A percentile compares a stretch with the other conserved stretches of the same genome.
These are phyloP conservation scores for Eupeodes luniger DNA, from an alignment of 2,888 invertebrate genomes.

Conservation along the genomic window DNA sequence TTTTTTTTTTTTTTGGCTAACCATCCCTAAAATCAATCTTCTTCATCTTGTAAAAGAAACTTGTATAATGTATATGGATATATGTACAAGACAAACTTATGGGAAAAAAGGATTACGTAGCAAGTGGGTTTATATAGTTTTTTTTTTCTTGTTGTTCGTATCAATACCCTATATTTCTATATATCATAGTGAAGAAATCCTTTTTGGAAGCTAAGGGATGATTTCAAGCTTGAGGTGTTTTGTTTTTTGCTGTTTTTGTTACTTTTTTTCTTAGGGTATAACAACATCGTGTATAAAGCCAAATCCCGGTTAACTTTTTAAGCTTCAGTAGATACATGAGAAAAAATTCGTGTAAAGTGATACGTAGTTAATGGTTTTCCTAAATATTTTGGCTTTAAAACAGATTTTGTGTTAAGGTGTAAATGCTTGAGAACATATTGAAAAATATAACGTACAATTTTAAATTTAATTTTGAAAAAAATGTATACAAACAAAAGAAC, in stretches of 20 bases:
- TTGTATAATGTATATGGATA: background rate
- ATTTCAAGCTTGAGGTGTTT: background rate
- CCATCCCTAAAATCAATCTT: slow-evolving; percentile 15
- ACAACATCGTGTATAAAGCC: too few species aligned
- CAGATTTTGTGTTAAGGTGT: too few species aligned
- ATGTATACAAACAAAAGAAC: too few species aligned
- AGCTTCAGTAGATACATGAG: too few species aligned
- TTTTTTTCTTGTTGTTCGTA: background rate
- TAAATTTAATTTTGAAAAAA: too few species aligned
- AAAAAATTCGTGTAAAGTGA: too few species aligned
- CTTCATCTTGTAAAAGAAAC: background rate
- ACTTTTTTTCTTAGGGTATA: too few species aligned
- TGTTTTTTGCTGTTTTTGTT: background rate
- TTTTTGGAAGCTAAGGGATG: background rate
- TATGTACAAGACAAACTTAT: background rate
- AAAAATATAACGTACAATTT: too few species aligned
- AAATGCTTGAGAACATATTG: too few species aligned
- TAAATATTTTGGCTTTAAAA: too few species aligned
- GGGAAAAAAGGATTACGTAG: background rate
- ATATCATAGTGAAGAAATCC: background rate
- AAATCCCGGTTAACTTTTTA: too few species aligned
- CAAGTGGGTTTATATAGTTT: background rate
- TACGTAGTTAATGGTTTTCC: too few species aligned
- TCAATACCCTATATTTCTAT: background rate
- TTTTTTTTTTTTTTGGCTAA: background rate